Evolutionary conservation across 1,140 invertebrate species (phyloP).

Genomic region (Drosophila malerkotliana): DNA sequence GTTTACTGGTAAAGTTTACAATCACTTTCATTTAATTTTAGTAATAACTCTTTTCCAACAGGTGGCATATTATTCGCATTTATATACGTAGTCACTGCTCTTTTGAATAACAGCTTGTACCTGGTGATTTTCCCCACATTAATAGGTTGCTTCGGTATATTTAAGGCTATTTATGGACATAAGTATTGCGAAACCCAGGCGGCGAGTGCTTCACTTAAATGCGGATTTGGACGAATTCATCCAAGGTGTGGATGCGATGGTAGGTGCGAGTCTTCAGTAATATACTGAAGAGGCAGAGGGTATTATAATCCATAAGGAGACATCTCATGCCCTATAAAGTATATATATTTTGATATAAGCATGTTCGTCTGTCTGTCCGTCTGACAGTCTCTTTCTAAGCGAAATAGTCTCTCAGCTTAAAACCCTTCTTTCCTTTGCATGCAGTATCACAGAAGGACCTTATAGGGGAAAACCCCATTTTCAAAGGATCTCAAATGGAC

Average conservation of each 20-base stretch:
- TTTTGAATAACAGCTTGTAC: neutral
- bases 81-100: neutral
- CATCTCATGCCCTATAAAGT: too few species aligned
- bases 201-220: neutral
- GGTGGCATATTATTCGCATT: neutral
- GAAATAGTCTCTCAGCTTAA: too few species aligned
- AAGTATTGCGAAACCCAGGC: neutral
- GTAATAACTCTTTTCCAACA: neutral
- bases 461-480: too few species aligned
- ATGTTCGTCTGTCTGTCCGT: too few species aligned
- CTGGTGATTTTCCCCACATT: conserved; percentile 4
- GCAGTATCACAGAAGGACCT: too few species aligned
- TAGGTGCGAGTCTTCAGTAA: neutral
- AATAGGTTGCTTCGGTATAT: neutral
- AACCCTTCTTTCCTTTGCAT: too few species aligned
- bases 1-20: conserved; percentile 2
- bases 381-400: too few species aligned
- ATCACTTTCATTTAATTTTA: neutral
- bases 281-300: too few species aligned
- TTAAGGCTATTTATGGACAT: neutral
- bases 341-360: too few species aligned
- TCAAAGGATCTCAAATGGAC: too few species aligned
- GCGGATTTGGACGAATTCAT: neutral
- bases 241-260: conserved; percentile 4
- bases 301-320: too few species aligned